phyloP scores from a whole-genome alignment of 2,888 invertebrate species.

The Lycaena phlaeas region DNA sequence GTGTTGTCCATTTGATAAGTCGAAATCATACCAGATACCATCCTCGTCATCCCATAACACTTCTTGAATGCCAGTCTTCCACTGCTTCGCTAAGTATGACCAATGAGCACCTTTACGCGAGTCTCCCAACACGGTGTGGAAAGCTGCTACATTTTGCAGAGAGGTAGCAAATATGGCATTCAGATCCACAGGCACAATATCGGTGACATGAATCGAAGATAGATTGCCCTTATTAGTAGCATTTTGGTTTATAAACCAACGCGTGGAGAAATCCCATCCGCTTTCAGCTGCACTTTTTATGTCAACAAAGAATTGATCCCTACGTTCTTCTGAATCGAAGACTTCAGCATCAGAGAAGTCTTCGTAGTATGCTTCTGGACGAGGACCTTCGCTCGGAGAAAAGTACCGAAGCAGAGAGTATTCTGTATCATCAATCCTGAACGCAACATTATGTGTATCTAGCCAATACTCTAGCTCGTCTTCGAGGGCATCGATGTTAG shows the following conservation, averaged over 20 bases:
- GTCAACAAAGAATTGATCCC: slow-evolving; percentile 76
- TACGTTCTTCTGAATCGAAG: slow-evolving; percentile 46
- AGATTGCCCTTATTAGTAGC: slow-evolving; percentile 76
- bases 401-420: slow-evolving; percentile 75
- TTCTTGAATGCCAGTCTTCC: slow-evolving; percentile 75
- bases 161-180: slow-evolving; percentile 84
- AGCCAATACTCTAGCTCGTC: slow-evolving; percentile 79
- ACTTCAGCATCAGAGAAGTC: slow-evolving; percentile 69
- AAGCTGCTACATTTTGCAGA: slow-evolving; percentile 74
- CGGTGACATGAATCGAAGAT: slow-evolving; percentile 74
- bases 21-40: slow-evolving; percentile 88
- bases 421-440: slow-evolving; percentile 56
- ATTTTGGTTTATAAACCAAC: slow-evolving; percentile 78
- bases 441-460: slow-evolving; percentile 62
- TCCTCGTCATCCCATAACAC: slow-evolving; percentile 83
- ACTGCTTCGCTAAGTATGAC: slow-evolving; percentile 62
- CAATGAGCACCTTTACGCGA: slow-evolving; percentile 62
- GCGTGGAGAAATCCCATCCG: slow-evolving; percentile 90
- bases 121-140: slow-evolving; percentile 69
- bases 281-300: slow-evolving; percentile 87
- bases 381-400: slow-evolving; percentile 75
- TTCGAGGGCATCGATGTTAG: slow-evolving; percentile 72
- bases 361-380: slow-evolving; percentile 82
- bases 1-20: slow-evolving; percentile 65
- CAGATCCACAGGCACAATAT: slow-evolving; percentile 86